Evolutionary conservation across 2,888 invertebrate species (phyloP).

Genomic region (Drosophila pseudotakahashii): DNA sequence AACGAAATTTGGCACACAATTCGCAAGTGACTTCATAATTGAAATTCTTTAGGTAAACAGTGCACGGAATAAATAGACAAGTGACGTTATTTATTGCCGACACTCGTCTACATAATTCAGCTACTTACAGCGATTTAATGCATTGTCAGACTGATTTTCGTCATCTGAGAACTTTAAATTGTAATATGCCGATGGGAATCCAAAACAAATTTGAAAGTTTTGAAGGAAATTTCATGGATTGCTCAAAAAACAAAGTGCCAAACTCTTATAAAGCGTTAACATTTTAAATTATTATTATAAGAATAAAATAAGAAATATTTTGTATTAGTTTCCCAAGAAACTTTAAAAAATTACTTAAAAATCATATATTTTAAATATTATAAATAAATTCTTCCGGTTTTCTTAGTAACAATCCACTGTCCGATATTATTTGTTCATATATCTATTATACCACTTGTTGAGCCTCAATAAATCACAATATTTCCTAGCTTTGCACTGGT

Average conservation of each 20-base stretch:
- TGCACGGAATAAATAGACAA: slow-evolving; percentile 45
- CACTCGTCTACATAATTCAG: slow-evolving; percentile 17
- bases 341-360: too few species aligned
- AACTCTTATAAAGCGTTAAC: neutral
- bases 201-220: neutral
- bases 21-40: slow-evolving; percentile 47
- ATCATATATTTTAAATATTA: too few species aligned
- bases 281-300: neutral
- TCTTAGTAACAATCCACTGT: neutral
- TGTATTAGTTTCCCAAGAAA: too few species aligned
- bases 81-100: slow-evolving; percentile 36
- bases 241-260: neutral
- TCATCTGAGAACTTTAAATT: neutral
- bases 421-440: neutral
- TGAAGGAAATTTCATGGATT: slow-evolving; percentile 9
- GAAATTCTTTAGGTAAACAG: slow-evolving; percentile 28
- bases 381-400: neutral
- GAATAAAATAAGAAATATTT: too few species aligned
- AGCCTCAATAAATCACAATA: slow-evolving; percentile 42
- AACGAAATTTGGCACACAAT: slow-evolving; percentile 33
- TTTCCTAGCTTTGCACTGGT: slow-evolving; percentile 52
- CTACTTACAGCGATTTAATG: slow-evolving; percentile 18
- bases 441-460: slow-evolving; percentile 9
- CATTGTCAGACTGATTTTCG: neutral
- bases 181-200: neutral